Evolutionary conservation across 2,797 vertebrate genomes (phyloP).

Genomic region (Diplodus puntazzo): DNA sequence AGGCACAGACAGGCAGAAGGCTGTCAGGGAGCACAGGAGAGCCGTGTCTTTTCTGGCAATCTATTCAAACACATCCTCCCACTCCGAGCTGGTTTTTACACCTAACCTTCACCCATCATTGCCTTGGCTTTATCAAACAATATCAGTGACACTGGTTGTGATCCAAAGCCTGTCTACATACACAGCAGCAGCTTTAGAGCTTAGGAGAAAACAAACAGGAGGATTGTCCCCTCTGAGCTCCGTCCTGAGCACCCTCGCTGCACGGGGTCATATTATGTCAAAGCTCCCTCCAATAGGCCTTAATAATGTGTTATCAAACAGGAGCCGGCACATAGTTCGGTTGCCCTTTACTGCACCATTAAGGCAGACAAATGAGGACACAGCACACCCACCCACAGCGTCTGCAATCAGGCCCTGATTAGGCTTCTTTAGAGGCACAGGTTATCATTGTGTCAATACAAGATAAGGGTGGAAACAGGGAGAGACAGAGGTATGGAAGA

Average conservation of each 20-base stretch:
- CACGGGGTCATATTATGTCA: slow-evolving; percentile 13
- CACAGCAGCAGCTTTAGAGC: slow-evolving; percentile 65
- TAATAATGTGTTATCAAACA: slow-evolving; percentile 35
- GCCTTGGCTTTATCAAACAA: slow-evolving; percentile 32
- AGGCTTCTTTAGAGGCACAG: slow-evolving; percentile 13
- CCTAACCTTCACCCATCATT: slow-evolving; percentile 32
- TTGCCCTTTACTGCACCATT: slow-evolving; percentile 2
- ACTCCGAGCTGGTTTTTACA: not conserved
- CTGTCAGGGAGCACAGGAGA: slow-evolving; percentile 1
- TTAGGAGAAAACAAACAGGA: slow-evolving; percentile 65
- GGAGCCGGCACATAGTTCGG: slow-evolving; percentile 1
- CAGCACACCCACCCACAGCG: not conserved
- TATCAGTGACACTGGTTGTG: slow-evolving; percentile 25
- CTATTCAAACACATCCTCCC: slow-evolving; percentile 13
- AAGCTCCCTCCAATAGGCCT: slow-evolving; percentile 12
- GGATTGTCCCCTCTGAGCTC: slow-evolving; percentile 49
- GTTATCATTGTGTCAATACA: slow-evolving; percentile 37
- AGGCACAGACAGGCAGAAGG: slow-evolving; percentile 33
- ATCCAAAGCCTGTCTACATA: slow-evolving; percentile 42
- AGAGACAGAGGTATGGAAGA: not conserved
- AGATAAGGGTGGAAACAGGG: slow-evolving; percentile 40
- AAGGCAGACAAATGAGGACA: not conserved
- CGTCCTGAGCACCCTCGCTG: slow-evolving; percentile 31
- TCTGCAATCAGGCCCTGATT: slow-evolving; percentile 17
- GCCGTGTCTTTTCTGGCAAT: not conserved